These are phyloP conservation scores for Zosterops pallidus DNA, from an alignment of 2,113 vertebrate species.

Conservation along the genomic window DNA sequence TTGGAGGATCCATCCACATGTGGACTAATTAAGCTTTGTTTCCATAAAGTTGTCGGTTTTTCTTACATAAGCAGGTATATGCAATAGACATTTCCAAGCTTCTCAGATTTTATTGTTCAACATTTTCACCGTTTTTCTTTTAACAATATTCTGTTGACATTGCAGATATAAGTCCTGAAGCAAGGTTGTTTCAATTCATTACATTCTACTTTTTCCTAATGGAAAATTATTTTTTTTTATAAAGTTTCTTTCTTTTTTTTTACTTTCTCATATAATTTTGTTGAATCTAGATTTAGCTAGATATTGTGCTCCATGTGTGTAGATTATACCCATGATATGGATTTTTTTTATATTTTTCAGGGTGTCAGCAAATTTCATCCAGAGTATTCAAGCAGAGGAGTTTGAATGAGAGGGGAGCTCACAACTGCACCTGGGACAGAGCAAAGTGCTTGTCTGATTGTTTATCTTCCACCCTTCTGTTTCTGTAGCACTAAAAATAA, in stretches of 20 bases:
- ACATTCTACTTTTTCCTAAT: background rate
- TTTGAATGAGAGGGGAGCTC: background rate
- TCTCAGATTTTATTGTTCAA: background rate
- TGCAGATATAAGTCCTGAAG: background rate
- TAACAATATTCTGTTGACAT: background rate
- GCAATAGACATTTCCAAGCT: background rate
- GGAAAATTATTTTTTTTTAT: background rate
- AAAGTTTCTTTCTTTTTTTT: background rate
- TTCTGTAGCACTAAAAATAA: background rate
- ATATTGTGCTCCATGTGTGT: background rate
- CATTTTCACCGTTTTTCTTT: background rate
- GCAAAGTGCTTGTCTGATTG: background rate
- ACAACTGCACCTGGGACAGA: background rate
- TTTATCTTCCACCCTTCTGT: background rate
- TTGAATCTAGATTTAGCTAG: background rate
- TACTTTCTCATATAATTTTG: background rate
- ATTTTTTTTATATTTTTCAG: background rate
- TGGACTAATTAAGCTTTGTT: background rate
- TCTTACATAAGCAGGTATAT: background rate
- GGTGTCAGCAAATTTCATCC: background rate
- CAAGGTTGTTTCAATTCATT: background rate
- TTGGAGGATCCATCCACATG: background rate
- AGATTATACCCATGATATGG: fast-evolving
- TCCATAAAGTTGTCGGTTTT: background rate
- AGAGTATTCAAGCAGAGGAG: background rate